Conservation (phyloP, 2,888 invertebrate species). For the Nomada ferruginata region DNA sequence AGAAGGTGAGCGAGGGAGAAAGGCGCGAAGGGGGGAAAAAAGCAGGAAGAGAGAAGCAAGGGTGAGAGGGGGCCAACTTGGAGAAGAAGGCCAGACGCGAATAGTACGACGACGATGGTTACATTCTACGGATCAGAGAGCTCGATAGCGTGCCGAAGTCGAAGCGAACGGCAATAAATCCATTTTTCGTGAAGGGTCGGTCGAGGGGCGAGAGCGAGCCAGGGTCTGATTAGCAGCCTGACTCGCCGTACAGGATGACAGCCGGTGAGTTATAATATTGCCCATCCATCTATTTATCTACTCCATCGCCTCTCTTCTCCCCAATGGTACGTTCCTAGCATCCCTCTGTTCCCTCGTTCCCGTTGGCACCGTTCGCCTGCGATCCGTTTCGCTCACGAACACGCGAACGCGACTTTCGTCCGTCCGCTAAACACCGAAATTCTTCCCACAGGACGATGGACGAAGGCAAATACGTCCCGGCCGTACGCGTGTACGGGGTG, state of each 20-base stretch:
- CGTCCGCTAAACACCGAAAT: slow-evolving; percentile 10
- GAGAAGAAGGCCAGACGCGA: slow-evolving; percentile 72
- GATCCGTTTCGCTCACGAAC: not conserved
- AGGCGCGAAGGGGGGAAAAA: slow-evolving; percentile 6
- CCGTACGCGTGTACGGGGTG: not conserved
- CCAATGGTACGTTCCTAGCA: slow-evolving; percentile 59
- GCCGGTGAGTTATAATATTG: slow-evolving; percentile 85
- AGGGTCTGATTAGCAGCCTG: slow-evolving; percentile 85
- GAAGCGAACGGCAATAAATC: slow-evolving; percentile 84
- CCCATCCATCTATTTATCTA: slow-evolving; percentile 85
- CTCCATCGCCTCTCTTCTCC: slow-evolving; percentile 79
- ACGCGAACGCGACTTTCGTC: slow-evolving; percentile 9
- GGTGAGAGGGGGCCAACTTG: slow-evolving; percentile 41
- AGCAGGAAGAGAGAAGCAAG: slow-evolving; percentile 24
- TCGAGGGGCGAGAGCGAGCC: slow-evolving; percentile 78
- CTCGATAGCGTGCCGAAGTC: slow-evolving; percentile 85
- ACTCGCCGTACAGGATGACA: slow-evolving; percentile 84
- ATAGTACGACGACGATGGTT: slow-evolving; percentile 79
- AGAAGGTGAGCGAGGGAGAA: not conserved
- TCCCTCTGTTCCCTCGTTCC: slow-evolving; percentile 46
- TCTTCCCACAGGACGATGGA: not conserved
- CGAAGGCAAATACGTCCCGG: too few relatives aligned
- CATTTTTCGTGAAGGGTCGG: slow-evolving; percentile 84
- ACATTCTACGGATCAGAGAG: slow-evolving; percentile 84
- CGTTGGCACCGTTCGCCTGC: slow-evolving; percentile 15